Evolutionary conservation across 2,888 invertebrate species (phyloP), one percentile per base, ranked within the genome.

Genomic region (Pammene aurita): DNA sequence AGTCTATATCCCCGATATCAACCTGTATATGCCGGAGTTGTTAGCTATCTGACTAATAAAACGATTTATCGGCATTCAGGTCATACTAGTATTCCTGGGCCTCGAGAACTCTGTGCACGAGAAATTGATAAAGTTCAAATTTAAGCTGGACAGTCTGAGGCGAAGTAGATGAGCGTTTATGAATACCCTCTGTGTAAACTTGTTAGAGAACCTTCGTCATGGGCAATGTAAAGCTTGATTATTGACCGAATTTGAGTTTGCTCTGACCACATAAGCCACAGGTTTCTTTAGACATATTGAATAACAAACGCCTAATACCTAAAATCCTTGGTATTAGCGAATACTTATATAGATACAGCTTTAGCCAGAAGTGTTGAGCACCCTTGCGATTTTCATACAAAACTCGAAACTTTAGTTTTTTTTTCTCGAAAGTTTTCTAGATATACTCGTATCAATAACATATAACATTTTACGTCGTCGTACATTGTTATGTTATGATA

Each of bases 151-250:
- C 5, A 11, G 1, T 18, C 38, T 48, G 48, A 10, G 26, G 26
- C 13, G 50, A 50, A 50, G 13, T 18, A 18, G 26, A 26, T 11
- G 11, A 18, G 18, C 16, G 16, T 9, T 48, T 50, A 13, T 26
- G 50, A 50, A 50, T 10, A 16, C 16, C 52, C 16, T 42, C 42
- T 57, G 42, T 42, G 44, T 67, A 67, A 67, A 67, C 62, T 67
- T 48, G 61, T 67, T 62, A 41, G 67, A 41, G 61, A 67, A 56
- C 55, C 48, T 67, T 26, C 55, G 35, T 41, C 61, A 54, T 67
- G 18, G 55, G 46, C 46, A 55, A 56, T 62, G 38, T 34, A n/a
- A 46, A 46, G 34, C 62, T 60, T n/a, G 10, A 34, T 41, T 67
- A 56, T 55, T 14, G 55, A 48, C 46, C 18, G 55, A 55, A 48